Evolutionary conservation across 2,797 vertebrate genomes (phyloP).

Genomic region (Acanthurus leucopareius): DNA sequence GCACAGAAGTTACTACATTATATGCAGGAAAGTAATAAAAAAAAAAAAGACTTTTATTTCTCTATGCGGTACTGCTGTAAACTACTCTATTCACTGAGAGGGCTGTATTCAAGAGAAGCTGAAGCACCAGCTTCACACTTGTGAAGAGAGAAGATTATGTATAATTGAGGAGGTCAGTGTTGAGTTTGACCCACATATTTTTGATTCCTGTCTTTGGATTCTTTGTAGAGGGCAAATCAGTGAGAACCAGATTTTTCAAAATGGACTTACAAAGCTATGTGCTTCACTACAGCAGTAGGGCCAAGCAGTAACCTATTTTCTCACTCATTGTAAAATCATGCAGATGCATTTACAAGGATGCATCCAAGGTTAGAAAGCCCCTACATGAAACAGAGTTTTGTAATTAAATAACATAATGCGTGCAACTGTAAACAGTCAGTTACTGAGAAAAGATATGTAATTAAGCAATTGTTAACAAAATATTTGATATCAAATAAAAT

Average conservation of each 20-base stretch:
- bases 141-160: conserved; percentile 28
- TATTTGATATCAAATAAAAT: no score
- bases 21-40: no score
- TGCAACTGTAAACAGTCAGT: no score
- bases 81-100: background rate
- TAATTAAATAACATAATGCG: no score
- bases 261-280: conserved; percentile 2
- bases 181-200: conserved; percentile 38
- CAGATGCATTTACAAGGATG: conserved; percentile 1
- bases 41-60: background rate
- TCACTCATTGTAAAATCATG: background rate
- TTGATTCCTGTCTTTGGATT: conserved; percentile 36
- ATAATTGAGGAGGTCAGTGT: conserved; percentile 43
- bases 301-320: conserved; percentile 26
- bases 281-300: conserved; percentile 9
- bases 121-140: conserved; percentile 3
- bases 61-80: background rate
- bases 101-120: conserved; percentile 12
- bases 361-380: no score
- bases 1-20: no score
- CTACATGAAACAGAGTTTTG: no score
- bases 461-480: no score
- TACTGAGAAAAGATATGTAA: no score
- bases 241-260: conserved; percentile 8
- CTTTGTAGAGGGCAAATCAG: conserved; percentile 32